These are phyloP conservation scores for Parauchenoglanis ngamensis DNA, from an alignment of 2,797 vertebrate genomes.

Conservation along the genomic window DNA sequence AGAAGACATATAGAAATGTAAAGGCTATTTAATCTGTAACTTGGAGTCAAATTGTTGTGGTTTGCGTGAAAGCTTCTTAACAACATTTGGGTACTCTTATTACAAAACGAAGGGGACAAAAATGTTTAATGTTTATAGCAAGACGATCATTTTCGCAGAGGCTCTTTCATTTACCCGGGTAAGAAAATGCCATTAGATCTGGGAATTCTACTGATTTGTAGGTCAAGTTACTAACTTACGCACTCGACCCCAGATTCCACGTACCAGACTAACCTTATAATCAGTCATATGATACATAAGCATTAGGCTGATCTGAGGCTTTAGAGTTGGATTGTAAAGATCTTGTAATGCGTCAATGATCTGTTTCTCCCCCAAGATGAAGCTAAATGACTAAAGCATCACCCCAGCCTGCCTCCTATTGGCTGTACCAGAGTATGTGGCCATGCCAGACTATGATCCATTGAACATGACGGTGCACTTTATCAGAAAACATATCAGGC, in stretches of 20 bases:
- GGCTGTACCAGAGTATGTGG: not conserved
- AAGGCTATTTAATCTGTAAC: not conserved
- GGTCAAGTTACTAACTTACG: not conserved
- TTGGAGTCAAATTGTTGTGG: not conserved
- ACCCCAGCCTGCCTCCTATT: not conserved
- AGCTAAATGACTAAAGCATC: not conserved
- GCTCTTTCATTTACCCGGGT: too few relatives aligned
- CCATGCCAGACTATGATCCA: not conserved
- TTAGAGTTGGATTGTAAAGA: not conserved
- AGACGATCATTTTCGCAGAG: not conserved
- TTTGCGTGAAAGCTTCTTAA: not conserved
- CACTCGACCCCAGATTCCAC: not conserved
- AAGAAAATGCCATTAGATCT: not conserved
- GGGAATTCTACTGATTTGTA: not conserved
- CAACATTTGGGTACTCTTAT: not conserved
- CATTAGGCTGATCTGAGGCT: not conserved
- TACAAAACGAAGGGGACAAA: not conserved
- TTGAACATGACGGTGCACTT: not conserved
- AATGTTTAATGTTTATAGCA: not conserved
- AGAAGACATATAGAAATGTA: not conserved
- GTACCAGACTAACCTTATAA: not conserved
- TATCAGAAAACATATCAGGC: not conserved
- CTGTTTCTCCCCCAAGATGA: not conserved
- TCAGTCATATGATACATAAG: not conserved
- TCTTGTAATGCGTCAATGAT: not conserved